phyloP scores from a whole-genome alignment of 2,888 invertebrate species.

The Pollenia angustigena region DNA sequence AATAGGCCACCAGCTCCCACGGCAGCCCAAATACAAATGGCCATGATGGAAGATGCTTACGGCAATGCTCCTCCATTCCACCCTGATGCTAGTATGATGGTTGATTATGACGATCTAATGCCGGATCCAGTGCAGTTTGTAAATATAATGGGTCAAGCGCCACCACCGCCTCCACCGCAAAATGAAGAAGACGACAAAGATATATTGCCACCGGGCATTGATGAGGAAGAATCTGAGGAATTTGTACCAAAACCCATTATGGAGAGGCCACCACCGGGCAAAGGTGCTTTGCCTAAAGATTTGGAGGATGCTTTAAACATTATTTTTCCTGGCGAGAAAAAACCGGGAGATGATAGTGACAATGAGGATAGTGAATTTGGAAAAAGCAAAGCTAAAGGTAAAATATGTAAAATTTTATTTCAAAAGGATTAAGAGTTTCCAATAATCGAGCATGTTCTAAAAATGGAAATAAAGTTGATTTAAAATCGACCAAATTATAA shows the following conservation, averaged over 20 bases:
- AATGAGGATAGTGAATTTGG: conserved; percentile 75
- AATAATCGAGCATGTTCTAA: not conserved
- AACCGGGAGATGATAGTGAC: conserved; percentile 76
- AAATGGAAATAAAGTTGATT: too few relatives aligned
- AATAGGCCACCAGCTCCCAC: conserved; percentile 77
- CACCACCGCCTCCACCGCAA: conserved; percentile 83
- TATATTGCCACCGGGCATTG: conserved; percentile 83
- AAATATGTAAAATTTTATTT: not conserved
- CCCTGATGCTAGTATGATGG: conserved; percentile 82
- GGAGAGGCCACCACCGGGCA: conserved; percentile 83
- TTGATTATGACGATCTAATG: conserved; percentile 84
- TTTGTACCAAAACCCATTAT: conserved; percentile 84
- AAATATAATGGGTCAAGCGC: conserved; percentile 82
- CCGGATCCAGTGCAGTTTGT: conserved; percentile 84
- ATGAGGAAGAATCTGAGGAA: conserved; percentile 84
- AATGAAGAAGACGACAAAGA: conserved; percentile 79
- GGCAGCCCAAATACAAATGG: conserved; percentile 81
- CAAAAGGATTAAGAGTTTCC: not conserved
- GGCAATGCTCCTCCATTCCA: conserved; percentile 83
- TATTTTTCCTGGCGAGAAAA: conserved; percentile 86
- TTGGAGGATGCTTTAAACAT: conserved; percentile 87
- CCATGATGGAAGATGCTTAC: conserved; percentile 82
- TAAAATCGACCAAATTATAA: too few relatives aligned
- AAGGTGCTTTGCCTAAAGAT: conserved; percentile 86
- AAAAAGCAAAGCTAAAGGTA: conserved; percentile 76